These are phyloP conservation scores for Podabrus alpinus DNA, from an alignment of 2,888 invertebrate genomes.

Conservation along the genomic window DNA sequence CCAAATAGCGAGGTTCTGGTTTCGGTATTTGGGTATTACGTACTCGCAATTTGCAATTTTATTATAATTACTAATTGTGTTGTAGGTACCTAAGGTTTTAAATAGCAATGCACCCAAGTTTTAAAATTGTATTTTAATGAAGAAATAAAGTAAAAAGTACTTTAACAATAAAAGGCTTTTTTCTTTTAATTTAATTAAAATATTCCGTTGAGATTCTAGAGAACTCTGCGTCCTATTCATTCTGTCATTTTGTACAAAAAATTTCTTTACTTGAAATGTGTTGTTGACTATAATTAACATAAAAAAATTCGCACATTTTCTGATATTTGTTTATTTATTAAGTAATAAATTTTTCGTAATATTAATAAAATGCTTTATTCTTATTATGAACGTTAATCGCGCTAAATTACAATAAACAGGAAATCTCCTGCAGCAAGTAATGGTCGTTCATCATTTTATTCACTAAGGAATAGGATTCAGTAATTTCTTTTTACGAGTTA, in stretches of 20 bases:
- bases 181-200: slow-evolving; percentile 20
- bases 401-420: not conserved
- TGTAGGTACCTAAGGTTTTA: too few relatives aligned
- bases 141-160: slow-evolving; percentile 3
- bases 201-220: slow-evolving; percentile 7
- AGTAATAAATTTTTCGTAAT: not conserved
- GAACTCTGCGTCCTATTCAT: not conserved
- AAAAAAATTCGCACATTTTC: not conserved
- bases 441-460: not conserved
- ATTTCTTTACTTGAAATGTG: not conserved
- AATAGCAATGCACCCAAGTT: not conserved
- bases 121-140: not conserved
- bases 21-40: too few relatives aligned
- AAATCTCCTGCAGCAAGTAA: not conserved
- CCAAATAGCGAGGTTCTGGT: not conserved
- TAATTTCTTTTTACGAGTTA: not conserved
- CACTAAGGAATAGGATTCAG: not conserved
- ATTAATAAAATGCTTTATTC: not conserved
- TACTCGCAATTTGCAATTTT: too few relatives aligned
- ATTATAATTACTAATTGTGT: not conserved
- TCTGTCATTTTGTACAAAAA: not conserved
- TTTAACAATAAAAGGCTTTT: slow-evolving; percentile 11
- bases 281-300: not conserved
- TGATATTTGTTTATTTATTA: not conserved
- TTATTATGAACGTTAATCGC: not conserved